A percentile compares a stretch with the other conserved stretches of the same genome.
These are phyloP conservation scores for Pissodes strobi DNA, from an alignment of 1,140 invertebrate genomes.

Conservation along the genomic window DNA sequence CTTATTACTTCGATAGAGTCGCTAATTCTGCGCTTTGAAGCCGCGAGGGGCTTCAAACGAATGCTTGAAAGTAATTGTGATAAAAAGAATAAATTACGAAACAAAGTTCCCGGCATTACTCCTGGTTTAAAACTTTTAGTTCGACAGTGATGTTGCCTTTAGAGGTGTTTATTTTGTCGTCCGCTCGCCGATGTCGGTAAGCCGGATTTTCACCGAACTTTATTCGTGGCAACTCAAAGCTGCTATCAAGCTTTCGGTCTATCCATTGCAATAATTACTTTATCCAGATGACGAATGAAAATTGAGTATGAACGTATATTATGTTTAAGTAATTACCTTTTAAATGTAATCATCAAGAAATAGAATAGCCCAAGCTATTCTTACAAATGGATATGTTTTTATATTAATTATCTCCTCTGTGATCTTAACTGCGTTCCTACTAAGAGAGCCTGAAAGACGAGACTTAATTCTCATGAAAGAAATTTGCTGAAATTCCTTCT, in stretches of 20 bases:
- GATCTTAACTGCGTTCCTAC: too few species aligned
- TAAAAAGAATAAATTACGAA: not conserved
- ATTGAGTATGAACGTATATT: too few species aligned
- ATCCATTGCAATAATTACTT: constrained; percentile 16
- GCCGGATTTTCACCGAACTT: constrained; percentile 22
- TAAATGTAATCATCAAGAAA: too few species aligned
- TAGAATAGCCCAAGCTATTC: too few species aligned
- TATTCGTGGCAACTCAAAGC: constrained; percentile 24
- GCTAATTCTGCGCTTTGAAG: constrained; percentile 8
- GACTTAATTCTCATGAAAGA: too few species aligned
- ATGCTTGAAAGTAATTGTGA: constrained; percentile 7
- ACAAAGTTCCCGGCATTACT: constrained; percentile 4
- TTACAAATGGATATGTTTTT: too few species aligned
- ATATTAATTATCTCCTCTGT: too few species aligned
- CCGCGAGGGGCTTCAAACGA: not conserved
- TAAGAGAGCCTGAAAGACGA: too few species aligned
- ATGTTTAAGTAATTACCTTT: too few species aligned
- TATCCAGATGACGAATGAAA: not conserved
- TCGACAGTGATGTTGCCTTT: constrained; percentile 11
- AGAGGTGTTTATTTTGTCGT: not conserved
- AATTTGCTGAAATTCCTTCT: too few species aligned
- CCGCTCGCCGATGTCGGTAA: not conserved
- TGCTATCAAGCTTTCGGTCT: constrained; percentile 4
- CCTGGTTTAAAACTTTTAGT: constrained; percentile 29
- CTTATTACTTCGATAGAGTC: constrained; percentile 16